Conservation (phyloP, 2,888 invertebrate genomes). For the Panopea generosa region DNA sequence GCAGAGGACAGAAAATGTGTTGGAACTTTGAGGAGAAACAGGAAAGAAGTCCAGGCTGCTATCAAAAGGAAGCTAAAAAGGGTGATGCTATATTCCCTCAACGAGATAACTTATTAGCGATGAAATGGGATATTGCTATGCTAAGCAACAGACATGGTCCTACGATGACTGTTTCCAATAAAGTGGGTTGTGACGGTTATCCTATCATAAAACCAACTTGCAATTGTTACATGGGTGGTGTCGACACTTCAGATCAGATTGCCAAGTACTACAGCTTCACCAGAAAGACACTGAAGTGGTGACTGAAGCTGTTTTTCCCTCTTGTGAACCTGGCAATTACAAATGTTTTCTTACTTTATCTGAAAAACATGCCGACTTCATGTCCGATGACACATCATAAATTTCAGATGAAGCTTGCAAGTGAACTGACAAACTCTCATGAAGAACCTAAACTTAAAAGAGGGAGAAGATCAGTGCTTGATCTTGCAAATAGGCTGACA, state of each 20-base stretch:
- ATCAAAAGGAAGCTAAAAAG: conserved; percentile 3
- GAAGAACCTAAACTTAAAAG: neutral
- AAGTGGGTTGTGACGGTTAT: conserved; percentile 9
- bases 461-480: conserved; percentile 12
- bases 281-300: conserved; percentile 58
- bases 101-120: conserved; percentile 17
- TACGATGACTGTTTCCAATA: conserved; percentile 27
- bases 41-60: conserved; percentile 13
- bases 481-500: conserved; percentile 2
- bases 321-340: conserved; percentile 32
- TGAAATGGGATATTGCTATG: conserved; percentile 38
- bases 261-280: conserved; percentile 42
- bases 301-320: conserved; percentile 52
- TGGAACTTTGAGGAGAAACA: conserved; percentile 22
- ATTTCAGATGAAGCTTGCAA: conserved; percentile 13
- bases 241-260: conserved; percentile 61
- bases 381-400: conserved; percentile 7
- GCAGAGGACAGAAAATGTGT: conserved; percentile 7
- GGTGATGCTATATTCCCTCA: conserved; percentile 18
- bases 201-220: conserved; percentile 39
- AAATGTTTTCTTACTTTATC: conserved; percentile 31
- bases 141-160: conserved; percentile 38
- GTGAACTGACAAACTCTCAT: conserved; percentile 14
- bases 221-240: conserved; percentile 59
- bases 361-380: neutral